Base-by-base conservation (phyloP, 2,113 vertebrate genomes). In the Datnioides undecimradiatus region DNA sequence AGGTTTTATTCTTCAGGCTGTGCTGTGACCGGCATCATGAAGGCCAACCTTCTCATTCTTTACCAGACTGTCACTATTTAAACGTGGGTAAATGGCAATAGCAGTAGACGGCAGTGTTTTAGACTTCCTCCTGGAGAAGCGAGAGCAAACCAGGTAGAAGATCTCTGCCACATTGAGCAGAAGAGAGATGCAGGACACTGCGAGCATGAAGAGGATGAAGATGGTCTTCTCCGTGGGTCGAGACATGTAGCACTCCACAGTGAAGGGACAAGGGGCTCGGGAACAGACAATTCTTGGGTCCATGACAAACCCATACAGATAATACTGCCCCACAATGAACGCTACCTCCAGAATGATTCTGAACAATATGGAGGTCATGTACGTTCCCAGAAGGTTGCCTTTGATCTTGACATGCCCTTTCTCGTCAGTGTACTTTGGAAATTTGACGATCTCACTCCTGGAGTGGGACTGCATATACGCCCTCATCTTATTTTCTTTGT, bases 171-270 rank as follows among this genome's bases (percentile, higher is more conserved):
- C 92, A 34, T 99, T 99, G 87, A 99, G 95, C 4, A 96, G 60
- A 62, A 99, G 91, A 0, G 98, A 98, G 27, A 97, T 55, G n/a
- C 96, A 98, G 58, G 97, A 95, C 88, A 94, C 57, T 0, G 52
- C 91, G 27, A 95, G 90, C 94, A 95, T 95, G 83, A 95, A 95
- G 89, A 95, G 78, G 92, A 99, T 98, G 94, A 99, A 99, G 87
- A 99, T 95, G 76, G 97, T 98, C 92, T 99, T 98, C 90, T 99
- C 98, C 0, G 97, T 99, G 82, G 98, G 98, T 27, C 98, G 94
- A 0, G 98, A 99, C 95, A 99, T 98, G 93, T 94, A 99, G 87
- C 97, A 99, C 93, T 99, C 98, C 5, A 99, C 98, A 0, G 95
- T 96, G 91, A 96, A 96, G 41, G 97, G 98, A 78, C 98, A 99